phyloP scores from a whole-genome alignment of 2,113 vertebrate species.

The Anseranas semipalmata region DNA sequence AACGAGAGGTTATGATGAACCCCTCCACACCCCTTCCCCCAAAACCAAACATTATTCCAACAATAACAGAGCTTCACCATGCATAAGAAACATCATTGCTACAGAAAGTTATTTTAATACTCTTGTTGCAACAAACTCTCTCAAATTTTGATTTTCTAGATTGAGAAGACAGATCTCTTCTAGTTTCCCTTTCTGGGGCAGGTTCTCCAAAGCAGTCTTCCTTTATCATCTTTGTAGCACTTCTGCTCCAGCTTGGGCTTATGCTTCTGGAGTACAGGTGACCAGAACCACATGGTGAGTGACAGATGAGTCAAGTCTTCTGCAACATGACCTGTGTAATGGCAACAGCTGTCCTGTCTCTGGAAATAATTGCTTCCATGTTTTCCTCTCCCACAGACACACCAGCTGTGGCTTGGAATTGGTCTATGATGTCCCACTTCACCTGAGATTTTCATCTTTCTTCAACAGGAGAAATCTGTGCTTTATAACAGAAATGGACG shows the following conservation, averaged over 20 bases:
- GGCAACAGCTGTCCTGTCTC: not conserved
- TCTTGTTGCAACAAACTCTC: not conserved
- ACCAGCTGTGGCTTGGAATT: not conserved
- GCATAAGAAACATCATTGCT: not conserved
- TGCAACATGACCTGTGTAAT: not conserved
- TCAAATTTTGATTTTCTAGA: not conserved
- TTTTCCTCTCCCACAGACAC: not conserved
- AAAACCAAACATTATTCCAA: not conserved
- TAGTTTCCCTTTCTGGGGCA: not conserved
- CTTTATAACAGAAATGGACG: not conserved
- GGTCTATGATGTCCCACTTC: not conserved
- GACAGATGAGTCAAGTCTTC: no score
- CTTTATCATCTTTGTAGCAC: rapidly evolving
- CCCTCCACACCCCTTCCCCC: not conserved
- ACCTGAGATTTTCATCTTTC: not conserved
- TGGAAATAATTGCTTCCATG: not conserved
- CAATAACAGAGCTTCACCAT: not conserved
- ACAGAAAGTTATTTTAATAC: not conserved
- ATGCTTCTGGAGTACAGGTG: rapidly evolving
- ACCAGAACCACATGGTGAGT: not conserved
- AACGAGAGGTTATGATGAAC: not conserved
- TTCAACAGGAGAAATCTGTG: not conserved
- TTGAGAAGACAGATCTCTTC: not conserved
- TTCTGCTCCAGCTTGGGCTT: not conserved
- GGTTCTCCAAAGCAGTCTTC: not conserved